Evolutionary conservation across 2,113 vertebrate genomes (phyloP), one percentile per base, ranked within the genome.

Genomic region (Aepyceros melampus): DNA sequence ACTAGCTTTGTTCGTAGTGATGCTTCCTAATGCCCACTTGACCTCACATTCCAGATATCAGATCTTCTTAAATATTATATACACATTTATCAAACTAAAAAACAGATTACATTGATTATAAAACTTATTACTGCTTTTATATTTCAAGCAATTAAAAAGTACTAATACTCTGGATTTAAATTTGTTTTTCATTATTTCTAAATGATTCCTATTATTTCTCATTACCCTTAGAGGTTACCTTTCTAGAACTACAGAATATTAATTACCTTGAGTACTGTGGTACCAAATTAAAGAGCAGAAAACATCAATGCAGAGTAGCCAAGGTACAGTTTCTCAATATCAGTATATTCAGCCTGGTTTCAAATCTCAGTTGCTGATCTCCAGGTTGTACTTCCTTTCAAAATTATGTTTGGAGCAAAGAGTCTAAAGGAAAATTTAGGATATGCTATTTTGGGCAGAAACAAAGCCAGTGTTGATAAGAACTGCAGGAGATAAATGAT

Each of bases 101-200:
- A 55, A 81, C 21, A 96, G 83, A 47, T 62, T 64, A 36, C 55
- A 79, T 84, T 93, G 36, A 95, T 89, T 92, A 47, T 11, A 58
- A 89, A 64, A n/a, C 19, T n/a, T 36, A 87, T 62, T 92, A 93
- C 31, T 97, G 91, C 16, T 83, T 96, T 93, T 79, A 93, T 36
- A 62, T 21, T 49, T 96, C 21, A 81, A 85, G 33, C 6, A 71
- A 17, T 93, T 93, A 25, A 49, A 85, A 95, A 90, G 55, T 43
- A 84, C 82, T 90, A 93, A 86, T 49, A 58, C 16, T 49, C 53
- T 29, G 19, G 58, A 83, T 91, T 83, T 85, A 56, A 85, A 86
- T 79, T 78, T 84, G 53, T 6, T 89, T 92, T 88, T 56, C 40
- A 71, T 91, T 89, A 89, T 89, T 89, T 95, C 6, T 85, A n/a